These are phyloP conservation scores for Cecidostiba fungosa DNA, from an alignment of 2,888 invertebrate species.

Conservation along the genomic window DNA sequence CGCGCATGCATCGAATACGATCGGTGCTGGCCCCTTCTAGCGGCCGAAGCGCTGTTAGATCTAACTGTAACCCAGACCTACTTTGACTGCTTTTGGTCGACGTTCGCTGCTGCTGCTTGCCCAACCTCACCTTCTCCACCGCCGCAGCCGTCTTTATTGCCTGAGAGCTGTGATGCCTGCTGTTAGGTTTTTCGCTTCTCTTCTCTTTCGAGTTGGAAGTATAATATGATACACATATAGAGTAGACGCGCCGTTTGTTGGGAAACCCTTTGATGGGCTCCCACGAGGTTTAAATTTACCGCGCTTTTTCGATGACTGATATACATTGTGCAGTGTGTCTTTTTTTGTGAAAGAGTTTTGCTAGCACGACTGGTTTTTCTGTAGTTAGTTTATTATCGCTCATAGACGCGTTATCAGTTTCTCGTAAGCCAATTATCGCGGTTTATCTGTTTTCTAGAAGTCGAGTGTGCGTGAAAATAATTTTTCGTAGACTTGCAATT, in stretches of 20 bases:
- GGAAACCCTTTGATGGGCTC: background rate
- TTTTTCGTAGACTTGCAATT: background rate
- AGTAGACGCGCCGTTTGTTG: background rate
- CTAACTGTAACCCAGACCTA: slow-evolving; percentile 79
- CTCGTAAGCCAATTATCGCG: slow-evolving; percentile 4
- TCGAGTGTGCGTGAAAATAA: background rate
- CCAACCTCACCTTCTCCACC: slow-evolving; percentile 28
- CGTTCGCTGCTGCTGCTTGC: slow-evolving; percentile 13
- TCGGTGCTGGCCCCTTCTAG: slow-evolving; percentile 54
- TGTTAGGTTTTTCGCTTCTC: slow-evolving; percentile 19
- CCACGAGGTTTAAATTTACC: background rate
- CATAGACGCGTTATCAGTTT: background rate
- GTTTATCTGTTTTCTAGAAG: background rate
- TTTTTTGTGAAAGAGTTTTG: background rate
- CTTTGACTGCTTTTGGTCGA: slow-evolving; percentile 67
- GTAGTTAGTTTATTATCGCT: background rate
- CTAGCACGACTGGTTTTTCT: background rate
- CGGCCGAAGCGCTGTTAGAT: slow-evolving; percentile 72
- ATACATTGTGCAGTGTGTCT: background rate
- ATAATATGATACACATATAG: background rate
- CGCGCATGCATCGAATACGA: slow-evolving; percentile 45
- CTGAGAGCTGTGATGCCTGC: background rate
- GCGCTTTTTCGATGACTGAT: background rate
- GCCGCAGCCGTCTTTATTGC: background rate
- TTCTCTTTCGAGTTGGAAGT: background rate